Conservation (phyloP, 2,797 vertebrate species). For the Peromyscus attwateri region DNA sequence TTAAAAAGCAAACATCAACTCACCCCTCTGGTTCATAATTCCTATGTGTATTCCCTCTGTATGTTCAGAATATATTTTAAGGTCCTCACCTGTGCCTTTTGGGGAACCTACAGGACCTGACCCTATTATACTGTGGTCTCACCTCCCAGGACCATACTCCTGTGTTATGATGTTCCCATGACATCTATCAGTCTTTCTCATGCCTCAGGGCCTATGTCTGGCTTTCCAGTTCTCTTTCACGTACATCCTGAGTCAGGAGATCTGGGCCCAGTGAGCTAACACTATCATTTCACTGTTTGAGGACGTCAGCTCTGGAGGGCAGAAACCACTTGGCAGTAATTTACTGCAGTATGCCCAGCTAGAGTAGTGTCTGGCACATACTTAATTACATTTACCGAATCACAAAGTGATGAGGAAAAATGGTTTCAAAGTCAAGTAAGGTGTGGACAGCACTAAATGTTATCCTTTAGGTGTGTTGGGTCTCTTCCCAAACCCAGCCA, state of each 20-base stretch:
- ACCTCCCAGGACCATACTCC: neutral
- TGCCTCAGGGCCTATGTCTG: neutral
- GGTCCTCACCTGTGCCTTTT: neutral
- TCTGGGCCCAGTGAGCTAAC: neutral
- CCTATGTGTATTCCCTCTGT: neutral
- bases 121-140: neutral
- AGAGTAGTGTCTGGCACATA: neutral
- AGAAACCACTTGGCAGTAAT: neutral
- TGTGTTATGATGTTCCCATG: neutral
- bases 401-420: neutral
- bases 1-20: slow-evolving; percentile 46
- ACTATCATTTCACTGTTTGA: neutral
- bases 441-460: slow-evolving; percentile 3
- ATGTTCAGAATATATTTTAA: neutral
- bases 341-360: neutral
- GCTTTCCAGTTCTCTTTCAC: neutral
- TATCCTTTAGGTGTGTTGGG: neutral
- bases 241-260: neutral
- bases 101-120: neutral
- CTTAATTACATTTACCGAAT: neutral
- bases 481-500: neutral
- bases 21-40: neutral
- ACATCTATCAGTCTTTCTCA: neutral
- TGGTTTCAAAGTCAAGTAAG: neutral
- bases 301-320: neutral